Percentiles rank a stretch among this genome's conserved stretches.
Evolutionary conservation across 2,888 invertebrate genomes (phyloP).

Genomic region (Podabrus alpinus): DNA sequence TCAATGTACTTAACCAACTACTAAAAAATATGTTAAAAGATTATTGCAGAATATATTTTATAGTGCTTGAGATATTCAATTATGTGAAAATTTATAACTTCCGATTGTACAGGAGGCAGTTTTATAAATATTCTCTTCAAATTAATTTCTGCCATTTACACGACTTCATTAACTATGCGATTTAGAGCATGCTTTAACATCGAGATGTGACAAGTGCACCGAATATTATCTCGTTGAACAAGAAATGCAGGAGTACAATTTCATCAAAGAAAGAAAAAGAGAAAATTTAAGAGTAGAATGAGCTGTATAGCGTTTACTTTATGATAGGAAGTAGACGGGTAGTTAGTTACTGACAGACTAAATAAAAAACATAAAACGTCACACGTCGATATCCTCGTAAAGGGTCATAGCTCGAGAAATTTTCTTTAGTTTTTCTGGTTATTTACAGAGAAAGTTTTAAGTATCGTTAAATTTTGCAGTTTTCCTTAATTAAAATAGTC

Average conservation of each 20-base stretch:
- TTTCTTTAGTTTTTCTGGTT: background rate
- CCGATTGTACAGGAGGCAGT: background rate
- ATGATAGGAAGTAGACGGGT: background rate
- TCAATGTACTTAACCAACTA: background rate
- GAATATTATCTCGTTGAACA: constrained; percentile 6
- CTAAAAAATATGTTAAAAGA: background rate
- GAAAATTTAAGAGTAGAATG: background rate
- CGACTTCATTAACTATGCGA: background rate
- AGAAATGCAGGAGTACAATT: background rate
- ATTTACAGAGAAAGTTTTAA: background rate
- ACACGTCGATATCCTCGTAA: background rate
- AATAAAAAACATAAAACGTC: background rate
- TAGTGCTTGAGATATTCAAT: background rate
- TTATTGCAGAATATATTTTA: background rate
- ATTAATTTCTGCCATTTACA: background rate
- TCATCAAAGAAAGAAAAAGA: background rate
- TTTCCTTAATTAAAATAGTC: background rate
- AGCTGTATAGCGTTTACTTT: background rate
- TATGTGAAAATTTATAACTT: background rate
- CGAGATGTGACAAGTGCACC: constrained; percentile 8
- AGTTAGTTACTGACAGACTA: background rate
- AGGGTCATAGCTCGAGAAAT: background rate
- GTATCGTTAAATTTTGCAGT: background rate
- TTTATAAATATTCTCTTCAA: background rate
- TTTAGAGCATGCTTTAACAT: background rate